These are phyloP conservation scores for Hydrotaea diabolus DNA, from an alignment of 2,888 invertebrate genomes.

Conservation along the genomic window DNA sequence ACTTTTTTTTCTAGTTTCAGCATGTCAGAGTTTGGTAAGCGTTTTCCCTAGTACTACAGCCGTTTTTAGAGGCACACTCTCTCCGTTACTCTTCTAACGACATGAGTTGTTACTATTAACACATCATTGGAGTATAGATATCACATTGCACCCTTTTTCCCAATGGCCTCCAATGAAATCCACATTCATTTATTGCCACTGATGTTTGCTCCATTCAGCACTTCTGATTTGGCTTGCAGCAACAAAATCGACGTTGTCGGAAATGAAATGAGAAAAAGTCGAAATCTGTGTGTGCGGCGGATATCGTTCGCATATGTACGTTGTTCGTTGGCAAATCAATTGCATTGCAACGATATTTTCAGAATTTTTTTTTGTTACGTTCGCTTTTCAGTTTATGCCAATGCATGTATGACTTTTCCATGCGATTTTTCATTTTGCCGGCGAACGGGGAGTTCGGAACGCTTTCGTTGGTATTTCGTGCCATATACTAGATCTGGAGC, in stretches of 20 bases:
- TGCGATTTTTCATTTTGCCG: not conserved
- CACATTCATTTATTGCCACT: slow-evolving; percentile 26
- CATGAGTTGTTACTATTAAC: slow-evolving; percentile 10
- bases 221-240: not conserved
- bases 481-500: slow-evolving; percentile 44
- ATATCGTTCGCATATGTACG: slow-evolving; percentile 22
- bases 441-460: not conserved
- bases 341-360: slow-evolving; percentile 36
- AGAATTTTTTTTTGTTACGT: not conserved
- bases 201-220: not conserved
- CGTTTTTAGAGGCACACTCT: not conserved
- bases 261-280: slow-evolving; percentile 11
- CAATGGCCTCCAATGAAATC: slow-evolving; percentile 31
- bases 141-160: not conserved
- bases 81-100: not conserved
- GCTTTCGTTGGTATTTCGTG: not conserved
- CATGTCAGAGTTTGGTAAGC: slow-evolving; percentile 10
- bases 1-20: not conserved
- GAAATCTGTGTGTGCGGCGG: slow-evolving; percentile 12
- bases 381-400: slow-evolving; percentile 33
- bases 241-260: not conserved
- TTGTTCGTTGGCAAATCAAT: slow-evolving; percentile 51
- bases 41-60: not conserved
- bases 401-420: slow-evolving; percentile 31
- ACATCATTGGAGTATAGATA: slow-evolving; percentile 5